A percentile compares a stretch with the other conserved stretches of the same genome.
These are phyloP conservation scores for Troides helena DNA, from an alignment of 2,888 invertebrate species.

Conservation along the genomic window DNA sequence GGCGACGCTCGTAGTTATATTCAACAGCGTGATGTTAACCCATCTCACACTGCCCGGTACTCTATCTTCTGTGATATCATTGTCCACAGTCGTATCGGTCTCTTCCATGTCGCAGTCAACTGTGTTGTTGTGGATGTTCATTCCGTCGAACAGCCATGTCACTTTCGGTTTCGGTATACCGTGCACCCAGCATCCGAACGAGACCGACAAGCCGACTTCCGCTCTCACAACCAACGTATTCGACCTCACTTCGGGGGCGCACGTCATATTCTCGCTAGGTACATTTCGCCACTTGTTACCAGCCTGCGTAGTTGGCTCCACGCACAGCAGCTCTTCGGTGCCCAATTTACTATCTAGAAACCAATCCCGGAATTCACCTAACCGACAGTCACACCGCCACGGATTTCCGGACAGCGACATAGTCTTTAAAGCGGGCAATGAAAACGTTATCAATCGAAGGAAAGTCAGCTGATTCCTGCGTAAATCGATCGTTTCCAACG, in stretches of 20 bases:
- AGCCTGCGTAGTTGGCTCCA: conserved; percentile 84
- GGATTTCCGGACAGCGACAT: conserved; percentile 91
- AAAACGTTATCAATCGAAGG: conserved; percentile 81
- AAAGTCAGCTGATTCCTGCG: conserved; percentile 89
- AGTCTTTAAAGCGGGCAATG: conserved; percentile 88
- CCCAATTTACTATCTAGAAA: conserved; percentile 88
- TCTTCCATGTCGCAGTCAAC: conserved; percentile 75
- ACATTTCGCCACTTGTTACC: conserved; percentile 89
- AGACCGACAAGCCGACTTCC: conserved; percentile 90
- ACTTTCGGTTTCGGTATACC: conserved; percentile 92
- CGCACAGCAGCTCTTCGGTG: conserved; percentile 86
- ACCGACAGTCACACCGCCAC: conserved; percentile 93
- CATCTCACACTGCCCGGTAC: conserved; percentile 81
- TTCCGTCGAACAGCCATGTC: conserved; percentile 90
- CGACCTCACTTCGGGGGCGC: conserved; percentile 86
- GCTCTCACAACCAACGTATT: conserved; percentile 83
- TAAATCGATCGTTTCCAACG: conserved; percentile 88
- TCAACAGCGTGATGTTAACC: conserved; percentile 90
- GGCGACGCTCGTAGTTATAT: conserved; percentile 90
- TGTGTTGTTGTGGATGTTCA: conserved; percentile 68
- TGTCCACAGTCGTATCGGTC: conserved; percentile 64
- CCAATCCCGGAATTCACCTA: conserved; percentile 92
- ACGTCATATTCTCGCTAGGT: conserved; percentile 88
- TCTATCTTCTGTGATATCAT: conserved; percentile 65
- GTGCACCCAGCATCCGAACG: conserved; percentile 88